These are phyloP conservation scores for Tetragnatha montana DNA, from an alignment of 2,888 invertebrate genomes.

Conservation along the genomic window DNA sequence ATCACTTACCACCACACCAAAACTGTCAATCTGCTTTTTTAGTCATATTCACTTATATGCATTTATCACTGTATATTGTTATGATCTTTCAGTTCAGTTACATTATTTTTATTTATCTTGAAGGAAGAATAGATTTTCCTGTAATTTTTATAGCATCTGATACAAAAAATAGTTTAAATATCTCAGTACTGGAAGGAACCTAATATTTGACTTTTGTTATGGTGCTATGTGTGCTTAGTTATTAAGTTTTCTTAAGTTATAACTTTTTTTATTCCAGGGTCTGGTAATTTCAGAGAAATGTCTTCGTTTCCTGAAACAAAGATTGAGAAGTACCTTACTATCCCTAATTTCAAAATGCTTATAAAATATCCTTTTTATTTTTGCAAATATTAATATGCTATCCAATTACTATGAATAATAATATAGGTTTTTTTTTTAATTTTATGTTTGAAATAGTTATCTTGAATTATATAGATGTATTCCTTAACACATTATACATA, in stretches of 20 bases:
- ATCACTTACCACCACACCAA: background rate
- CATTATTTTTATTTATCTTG: too few species aligned
- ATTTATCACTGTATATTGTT: too few species aligned
- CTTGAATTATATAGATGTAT: background rate
- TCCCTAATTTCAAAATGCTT: constrained; percentile 75
- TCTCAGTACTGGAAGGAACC: background rate
- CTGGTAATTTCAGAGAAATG: constrained; percentile 92
- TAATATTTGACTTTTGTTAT: background rate
- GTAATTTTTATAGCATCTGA: too few species aligned
- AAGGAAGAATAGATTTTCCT: too few species aligned
- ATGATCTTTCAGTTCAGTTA: too few species aligned
- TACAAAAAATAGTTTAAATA: too few species aligned
- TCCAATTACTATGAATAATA: too few species aligned
- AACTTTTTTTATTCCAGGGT: constrained; percentile 49
- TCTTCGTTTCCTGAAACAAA: constrained; percentile 98
- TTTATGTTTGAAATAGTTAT: background rate
- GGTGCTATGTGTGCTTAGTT: background rate
- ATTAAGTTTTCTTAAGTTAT: background rate
- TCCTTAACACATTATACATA: constrained; percentile 68
- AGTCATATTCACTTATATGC: too few species aligned
- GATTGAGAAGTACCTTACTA: constrained; percentile 89
- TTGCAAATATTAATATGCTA: too few species aligned
- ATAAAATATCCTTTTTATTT: constrained; percentile 73
- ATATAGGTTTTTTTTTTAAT: background rate
- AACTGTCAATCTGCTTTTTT: background rate